Evolutionary conservation across 2,797 vertebrate genomes (phyloP).

Genomic region (Tachyglossus aculeatus): DNA sequence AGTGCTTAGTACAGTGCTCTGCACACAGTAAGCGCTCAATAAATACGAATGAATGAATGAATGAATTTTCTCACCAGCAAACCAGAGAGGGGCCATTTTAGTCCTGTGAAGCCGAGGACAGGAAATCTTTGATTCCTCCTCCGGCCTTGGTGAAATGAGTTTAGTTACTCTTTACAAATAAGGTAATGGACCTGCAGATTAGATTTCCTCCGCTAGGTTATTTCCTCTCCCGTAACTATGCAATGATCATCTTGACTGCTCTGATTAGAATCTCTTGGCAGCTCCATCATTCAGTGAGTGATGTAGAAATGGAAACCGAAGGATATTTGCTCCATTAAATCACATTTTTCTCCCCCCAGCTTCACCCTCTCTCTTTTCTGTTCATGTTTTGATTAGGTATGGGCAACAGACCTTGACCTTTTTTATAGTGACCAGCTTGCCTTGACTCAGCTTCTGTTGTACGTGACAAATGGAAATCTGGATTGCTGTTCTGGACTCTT

Average conservation of each 20-base stretch:
- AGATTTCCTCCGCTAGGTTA: background rate
- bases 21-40: no score
- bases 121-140: background rate
- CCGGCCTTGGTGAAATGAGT: background rate
- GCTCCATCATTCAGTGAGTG: background rate
- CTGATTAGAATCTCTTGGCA: background rate
- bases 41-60: no score
- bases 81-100: background rate
- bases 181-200: background rate
- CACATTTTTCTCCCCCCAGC: fast-evolving
- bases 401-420: constrained; percentile 87
- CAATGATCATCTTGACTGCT: background rate
- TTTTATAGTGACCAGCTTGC: constrained; percentile 90
- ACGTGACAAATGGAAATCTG: constrained; percentile 83
- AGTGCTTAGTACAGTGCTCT: no score
- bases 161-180: background rate
- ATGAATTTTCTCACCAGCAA: constrained; percentile 15
- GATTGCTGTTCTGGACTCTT: constrained; percentile 74
- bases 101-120: background rate
- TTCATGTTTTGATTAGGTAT: constrained; percentile 78
- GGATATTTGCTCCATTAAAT: background rate
- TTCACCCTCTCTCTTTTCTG: background rate
- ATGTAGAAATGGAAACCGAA: background rate
- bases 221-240: background rate
- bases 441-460: constrained; percentile 86